These are phyloP conservation scores for Graphium colonna DNA, from an alignment of 2,888 invertebrate species.

Conservation along the genomic window DNA sequence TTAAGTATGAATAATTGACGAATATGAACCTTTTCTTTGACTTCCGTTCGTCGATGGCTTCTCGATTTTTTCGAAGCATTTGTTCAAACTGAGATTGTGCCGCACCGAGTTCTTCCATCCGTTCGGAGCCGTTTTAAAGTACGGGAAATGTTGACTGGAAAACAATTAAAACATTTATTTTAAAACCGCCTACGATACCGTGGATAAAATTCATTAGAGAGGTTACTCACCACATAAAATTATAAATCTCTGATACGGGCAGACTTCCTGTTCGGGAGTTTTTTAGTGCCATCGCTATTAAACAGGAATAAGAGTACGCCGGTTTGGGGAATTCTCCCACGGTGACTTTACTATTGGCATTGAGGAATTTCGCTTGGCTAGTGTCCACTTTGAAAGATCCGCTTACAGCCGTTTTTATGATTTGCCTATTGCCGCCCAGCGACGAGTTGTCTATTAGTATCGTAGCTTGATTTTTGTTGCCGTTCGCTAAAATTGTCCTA, in stretches of 20 bases:
- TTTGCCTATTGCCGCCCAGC: slow-evolving; percentile 68
- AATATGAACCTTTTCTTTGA: slow-evolving; percentile 84
- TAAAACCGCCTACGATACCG: background rate
- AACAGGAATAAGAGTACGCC: slow-evolving; percentile 97
- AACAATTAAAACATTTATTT: slow-evolving; percentile 17
- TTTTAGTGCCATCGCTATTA: slow-evolving; percentile 98
- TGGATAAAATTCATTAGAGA: background rate
- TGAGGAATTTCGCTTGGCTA: slow-evolving; percentile 66
- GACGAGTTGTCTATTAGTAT: slow-evolving; percentile 75
- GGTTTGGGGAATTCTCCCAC: slow-evolving; percentile 93
- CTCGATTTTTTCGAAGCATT: slow-evolving; percentile 99
- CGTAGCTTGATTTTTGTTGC: slow-evolving; percentile 70
- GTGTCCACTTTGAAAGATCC: slow-evolving; percentile 63
- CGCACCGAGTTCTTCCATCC: slow-evolving; percentile 99
- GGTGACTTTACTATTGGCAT: slow-evolving; percentile 63
- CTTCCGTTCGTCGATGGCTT: slow-evolving; percentile 93
- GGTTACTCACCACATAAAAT: slow-evolving; percentile 95
- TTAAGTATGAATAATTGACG: slow-evolving; percentile 19
- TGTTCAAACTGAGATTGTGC: slow-evolving; percentile 97
- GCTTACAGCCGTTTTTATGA: slow-evolving; percentile 70
- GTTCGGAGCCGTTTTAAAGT: slow-evolving; percentile 98
- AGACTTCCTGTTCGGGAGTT: slow-evolving; percentile 96
- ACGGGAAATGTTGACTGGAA: slow-evolving; percentile 97
- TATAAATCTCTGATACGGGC: slow-evolving; percentile 98
- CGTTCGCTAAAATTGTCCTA: slow-evolving; percentile 73